These are phyloP conservation scores for Aplochiton taeniatus DNA, from an alignment of 2,797 vertebrate species.

Conservation along the genomic window DNA sequence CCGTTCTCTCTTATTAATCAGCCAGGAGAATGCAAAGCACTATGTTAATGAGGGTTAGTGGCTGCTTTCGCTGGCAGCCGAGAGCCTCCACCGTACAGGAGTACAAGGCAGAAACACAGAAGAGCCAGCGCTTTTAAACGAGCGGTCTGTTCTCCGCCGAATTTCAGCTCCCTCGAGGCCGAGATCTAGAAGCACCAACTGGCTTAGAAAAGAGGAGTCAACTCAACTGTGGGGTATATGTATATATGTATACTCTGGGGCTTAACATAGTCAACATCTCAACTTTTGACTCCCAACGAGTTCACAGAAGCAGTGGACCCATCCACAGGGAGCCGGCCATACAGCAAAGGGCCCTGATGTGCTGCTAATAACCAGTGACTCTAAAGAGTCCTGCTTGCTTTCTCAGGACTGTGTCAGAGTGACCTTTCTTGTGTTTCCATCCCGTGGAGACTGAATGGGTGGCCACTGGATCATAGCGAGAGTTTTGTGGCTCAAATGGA, in stretches of 20 bases:
- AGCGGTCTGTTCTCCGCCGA: slow-evolving; percentile 48
- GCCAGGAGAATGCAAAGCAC: slow-evolving; percentile 14
- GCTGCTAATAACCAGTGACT: not conserved
- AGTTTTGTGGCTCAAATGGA: not conserved
- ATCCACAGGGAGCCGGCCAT: not conserved
- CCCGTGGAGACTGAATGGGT: not conserved
- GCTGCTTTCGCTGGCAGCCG: slow-evolving; percentile 35
- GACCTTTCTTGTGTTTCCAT: not conserved
- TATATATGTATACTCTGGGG: too few species aligned
- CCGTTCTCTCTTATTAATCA: slow-evolving; percentile 47
- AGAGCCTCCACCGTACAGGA: slow-evolving; percentile 36
- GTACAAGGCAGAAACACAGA: slow-evolving; percentile 29
- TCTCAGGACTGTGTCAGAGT: not conserved
- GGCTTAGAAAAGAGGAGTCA: slow-evolving; percentile 28
- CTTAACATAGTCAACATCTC: too few species aligned
- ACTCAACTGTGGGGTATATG: too few species aligned
- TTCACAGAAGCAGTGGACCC: too few species aligned
- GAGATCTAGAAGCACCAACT: slow-evolving; percentile 44
- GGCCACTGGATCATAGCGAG: not conserved
- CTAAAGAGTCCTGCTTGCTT: too few species aligned
- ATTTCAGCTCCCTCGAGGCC: slow-evolving; percentile 38
- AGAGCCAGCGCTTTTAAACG: slow-evolving; percentile 56
- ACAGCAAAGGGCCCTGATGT: not conserved
- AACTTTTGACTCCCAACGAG: too few species aligned
- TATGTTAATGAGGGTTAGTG: slow-evolving; percentile 35